Evolutionary conservation across 2,797 vertebrate genomes (phyloP).

Genomic region (Schizopygopsis pylzovi): DNA sequence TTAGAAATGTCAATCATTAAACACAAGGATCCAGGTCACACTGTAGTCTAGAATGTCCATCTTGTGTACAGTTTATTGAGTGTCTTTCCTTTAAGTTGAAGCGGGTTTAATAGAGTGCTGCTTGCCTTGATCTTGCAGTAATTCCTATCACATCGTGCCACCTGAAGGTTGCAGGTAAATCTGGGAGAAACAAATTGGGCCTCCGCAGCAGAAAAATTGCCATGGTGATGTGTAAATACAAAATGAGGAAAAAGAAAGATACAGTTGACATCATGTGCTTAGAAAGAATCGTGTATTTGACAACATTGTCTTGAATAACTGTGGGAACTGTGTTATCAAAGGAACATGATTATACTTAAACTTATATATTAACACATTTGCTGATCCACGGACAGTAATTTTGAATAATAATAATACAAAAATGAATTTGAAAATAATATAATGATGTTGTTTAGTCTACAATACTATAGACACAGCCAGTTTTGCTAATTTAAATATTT

Average conservation of each 20-base stretch:
- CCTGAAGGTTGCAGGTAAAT: conserved; percentile 21
- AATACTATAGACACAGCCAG: too few species aligned
- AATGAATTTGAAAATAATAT: too few species aligned
- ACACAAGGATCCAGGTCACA: background rate
- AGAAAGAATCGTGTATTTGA: background rate
- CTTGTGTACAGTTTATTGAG: background rate
- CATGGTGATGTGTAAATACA: background rate
- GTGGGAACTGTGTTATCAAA: background rate
- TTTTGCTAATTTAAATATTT: too few species aligned
- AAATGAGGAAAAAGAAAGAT: background rate
- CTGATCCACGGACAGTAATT: too few species aligned
- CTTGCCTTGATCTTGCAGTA: background rate
- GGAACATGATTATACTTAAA: background rate
- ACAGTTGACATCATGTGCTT: background rate
- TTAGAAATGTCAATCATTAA: background rate
- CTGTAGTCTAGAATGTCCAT: background rate
- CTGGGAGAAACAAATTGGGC: background rate
- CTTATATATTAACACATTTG: background rate
- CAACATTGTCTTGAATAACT: background rate
- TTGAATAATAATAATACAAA: too few species aligned
- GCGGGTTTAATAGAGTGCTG: background rate
- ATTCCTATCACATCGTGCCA: background rate
- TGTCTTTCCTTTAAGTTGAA: background rate
- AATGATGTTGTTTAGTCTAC: too few species aligned
- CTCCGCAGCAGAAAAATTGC: background rate